Conservation (phyloP, 2,113 vertebrate species). For the Corythornis madagascariensis region DNA sequence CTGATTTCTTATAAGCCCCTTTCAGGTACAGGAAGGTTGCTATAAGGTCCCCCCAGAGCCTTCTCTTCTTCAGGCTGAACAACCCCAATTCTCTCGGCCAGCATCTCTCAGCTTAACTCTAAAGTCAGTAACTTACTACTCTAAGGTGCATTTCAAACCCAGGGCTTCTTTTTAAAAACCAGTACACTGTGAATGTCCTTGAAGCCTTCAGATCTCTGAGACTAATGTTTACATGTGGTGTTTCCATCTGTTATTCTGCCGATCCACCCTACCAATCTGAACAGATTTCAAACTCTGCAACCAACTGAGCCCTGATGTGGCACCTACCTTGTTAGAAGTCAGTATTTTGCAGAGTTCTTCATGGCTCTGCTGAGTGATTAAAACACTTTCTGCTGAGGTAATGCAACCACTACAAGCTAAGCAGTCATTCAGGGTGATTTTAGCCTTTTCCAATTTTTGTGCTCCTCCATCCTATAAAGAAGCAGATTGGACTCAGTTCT, state of each 20-base stretch:
- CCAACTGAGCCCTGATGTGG: fast-evolving
- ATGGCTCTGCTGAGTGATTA: constrained; percentile 93
- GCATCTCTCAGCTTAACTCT: neutral
- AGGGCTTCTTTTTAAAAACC: neutral
- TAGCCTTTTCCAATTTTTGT: constrained; percentile 89
- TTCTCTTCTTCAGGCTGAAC: too few species aligned
- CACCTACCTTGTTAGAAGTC: constrained; percentile 81
- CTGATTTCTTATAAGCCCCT: too few species aligned
- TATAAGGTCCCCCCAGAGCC: too few species aligned
- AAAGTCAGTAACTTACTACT: neutral
- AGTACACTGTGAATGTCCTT: fast-evolving
- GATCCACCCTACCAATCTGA: neutral
- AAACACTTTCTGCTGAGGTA: constrained; percentile 92
- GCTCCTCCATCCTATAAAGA: constrained; percentile 83
- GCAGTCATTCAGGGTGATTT: constrained; percentile 92
- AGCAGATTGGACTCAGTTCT: neutral
- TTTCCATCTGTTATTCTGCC: neutral
- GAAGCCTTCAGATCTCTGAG: neutral
- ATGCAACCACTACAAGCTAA: constrained; percentile 96
- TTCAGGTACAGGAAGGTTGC: too few species aligned
- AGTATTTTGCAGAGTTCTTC: constrained; percentile 86
- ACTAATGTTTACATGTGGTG: fast-evolving
- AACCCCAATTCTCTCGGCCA: too few species aligned
- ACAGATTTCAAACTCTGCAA: neutral
- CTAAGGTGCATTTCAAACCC: neutral